Percentiles rank a stretch among this genome's conserved stretches.
Conservation (phyloP, 2,888 invertebrate species). For the Clostera curtula region DNA sequence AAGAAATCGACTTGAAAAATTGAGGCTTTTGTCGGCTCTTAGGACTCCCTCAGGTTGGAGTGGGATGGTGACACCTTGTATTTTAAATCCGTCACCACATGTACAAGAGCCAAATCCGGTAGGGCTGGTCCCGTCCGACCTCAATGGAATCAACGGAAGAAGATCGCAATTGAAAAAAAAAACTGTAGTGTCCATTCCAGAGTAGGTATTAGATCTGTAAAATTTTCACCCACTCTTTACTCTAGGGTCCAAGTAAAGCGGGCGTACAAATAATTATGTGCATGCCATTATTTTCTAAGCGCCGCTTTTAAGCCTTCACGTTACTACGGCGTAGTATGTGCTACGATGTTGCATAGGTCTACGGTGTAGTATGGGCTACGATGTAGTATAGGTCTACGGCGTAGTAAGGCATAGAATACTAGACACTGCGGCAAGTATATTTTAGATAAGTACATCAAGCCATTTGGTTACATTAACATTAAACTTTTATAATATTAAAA, state of each 20-base stretch:
- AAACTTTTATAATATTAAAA: too few species aligned
- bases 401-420: slow-evolving; percentile 16
- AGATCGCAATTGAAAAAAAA: slow-evolving; percentile 1
- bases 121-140: background rate
- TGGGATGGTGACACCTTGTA: too few species aligned
- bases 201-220: slow-evolving; percentile 14
- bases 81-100: too few species aligned
- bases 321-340: slow-evolving; percentile 16
- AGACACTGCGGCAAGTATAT: too few species aligned
- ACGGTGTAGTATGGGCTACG: slow-evolving; percentile 17
- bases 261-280: slow-evolving; percentile 70
- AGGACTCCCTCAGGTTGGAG: too few species aligned
- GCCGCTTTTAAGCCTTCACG: slow-evolving; percentile 30
- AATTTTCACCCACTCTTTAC: slow-evolving; percentile 44
- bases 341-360: slow-evolving; percentile 15
- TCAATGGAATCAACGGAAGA: background rate
- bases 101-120: too few species aligned
- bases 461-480: too few species aligned
- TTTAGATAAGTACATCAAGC: too few species aligned
- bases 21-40: too few species aligned
- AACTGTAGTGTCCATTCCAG: slow-evolving; percentile 31
- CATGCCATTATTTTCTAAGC: slow-evolving; percentile 69
- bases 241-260: slow-evolving; percentile 54
- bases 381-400: slow-evolving; percentile 12
- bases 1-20: too few species aligned